These are phyloP conservation scores for Poecilia gillii DNA, from an alignment of 2,797 vertebrate species.

Conservation along the genomic window DNA sequence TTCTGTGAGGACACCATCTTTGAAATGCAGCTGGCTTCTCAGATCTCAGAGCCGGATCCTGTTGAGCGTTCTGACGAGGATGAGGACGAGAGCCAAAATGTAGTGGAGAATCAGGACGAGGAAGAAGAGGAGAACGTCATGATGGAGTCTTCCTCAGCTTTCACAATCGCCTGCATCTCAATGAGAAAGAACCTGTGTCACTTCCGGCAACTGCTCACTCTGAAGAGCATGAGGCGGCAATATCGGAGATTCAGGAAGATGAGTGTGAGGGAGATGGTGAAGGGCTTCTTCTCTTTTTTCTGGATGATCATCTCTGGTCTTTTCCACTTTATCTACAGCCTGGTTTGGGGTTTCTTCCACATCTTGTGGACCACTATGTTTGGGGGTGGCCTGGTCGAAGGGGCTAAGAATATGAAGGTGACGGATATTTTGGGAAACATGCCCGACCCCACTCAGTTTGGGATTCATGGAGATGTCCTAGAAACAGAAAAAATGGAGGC, in stretches of 20 bases:
- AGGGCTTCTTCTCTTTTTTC: constrained; percentile 91
- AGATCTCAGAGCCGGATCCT: constrained; percentile 94
- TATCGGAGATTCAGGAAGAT: constrained; percentile 92
- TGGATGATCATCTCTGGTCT: constrained; percentile 90
- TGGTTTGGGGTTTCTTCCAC: constrained; percentile 93
- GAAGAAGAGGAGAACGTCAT: constrained; percentile 83
- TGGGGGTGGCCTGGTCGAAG: constrained; percentile 95
- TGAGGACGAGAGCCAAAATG: constrained; percentile 82
- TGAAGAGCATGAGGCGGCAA: constrained; percentile 89
- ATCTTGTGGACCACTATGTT: constrained; percentile 96
- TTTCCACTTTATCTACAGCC: constrained; percentile 85
- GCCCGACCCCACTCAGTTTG: constrained; percentile 99
- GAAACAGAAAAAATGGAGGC: constrained; percentile 91
- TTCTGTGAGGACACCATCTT: constrained; percentile 99
- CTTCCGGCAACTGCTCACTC: constrained; percentile 86
- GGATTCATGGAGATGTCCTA: constrained; percentile 92
- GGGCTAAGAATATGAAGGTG: constrained; percentile 98
- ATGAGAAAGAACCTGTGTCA: constrained; percentile 85
- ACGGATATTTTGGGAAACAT: constrained; percentile 98
- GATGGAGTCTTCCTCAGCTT: constrained; percentile 90
- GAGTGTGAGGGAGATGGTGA: constrained; percentile 90
- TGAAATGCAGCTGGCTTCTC: constrained; percentile 97
- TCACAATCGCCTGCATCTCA: constrained; percentile 88
- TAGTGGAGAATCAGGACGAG: constrained; percentile 79
- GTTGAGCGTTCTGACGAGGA: constrained; percentile 88